phyloP scores from a whole-genome alignment of 2,888 invertebrate genomes.

The Lomographa bimaculata region DNA sequence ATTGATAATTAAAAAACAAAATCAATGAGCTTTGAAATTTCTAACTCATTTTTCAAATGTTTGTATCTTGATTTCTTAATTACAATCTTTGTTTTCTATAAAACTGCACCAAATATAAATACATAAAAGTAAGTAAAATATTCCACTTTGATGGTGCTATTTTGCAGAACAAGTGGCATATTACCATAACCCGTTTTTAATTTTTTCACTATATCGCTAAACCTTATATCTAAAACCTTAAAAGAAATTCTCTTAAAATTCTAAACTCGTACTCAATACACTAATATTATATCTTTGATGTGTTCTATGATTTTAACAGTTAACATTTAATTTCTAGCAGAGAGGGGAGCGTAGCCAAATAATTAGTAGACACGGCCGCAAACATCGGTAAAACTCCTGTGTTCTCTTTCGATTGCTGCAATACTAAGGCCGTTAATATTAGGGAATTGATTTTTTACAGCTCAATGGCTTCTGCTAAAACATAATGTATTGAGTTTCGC shows the following conservation, averaged over 20 bases:
- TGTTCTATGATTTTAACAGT: constrained; percentile 55
- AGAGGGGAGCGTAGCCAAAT: constrained; percentile 79
- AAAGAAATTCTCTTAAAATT: constrained; percentile 37
- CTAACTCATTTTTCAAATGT: too few species aligned
- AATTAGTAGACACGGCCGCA: constrained; percentile 64
- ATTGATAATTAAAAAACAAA: too few species aligned
- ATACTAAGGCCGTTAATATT: constrained; percentile 54
- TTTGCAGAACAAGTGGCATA: constrained; percentile 40
- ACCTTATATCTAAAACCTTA: constrained; percentile 36
- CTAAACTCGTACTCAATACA: constrained; percentile 31
- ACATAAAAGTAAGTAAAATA: constrained; percentile 35
- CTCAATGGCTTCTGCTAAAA: constrained; percentile 64
- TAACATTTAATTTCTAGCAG: constrained; percentile 81
- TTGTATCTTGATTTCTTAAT: too few species aligned
- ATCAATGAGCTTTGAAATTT: too few species aligned
- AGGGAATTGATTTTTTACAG: constrained; percentile 59
- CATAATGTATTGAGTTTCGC: constrained; percentile 50
- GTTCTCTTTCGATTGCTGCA: constrained; percentile 38
- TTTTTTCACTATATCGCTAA: constrained; percentile 47
- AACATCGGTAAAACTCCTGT: constrained; percentile 70
- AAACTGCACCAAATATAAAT: constrained; percentile 50
- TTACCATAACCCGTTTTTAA: constrained; percentile 31
- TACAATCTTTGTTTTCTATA: too few species aligned
- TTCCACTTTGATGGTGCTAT: constrained; percentile 36
- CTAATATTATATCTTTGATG: constrained; percentile 49